Evolutionary conservation across 92 coral and sea anemone genomes (phyloP).

Genomic region (Zoanthus sociatus): DNA sequence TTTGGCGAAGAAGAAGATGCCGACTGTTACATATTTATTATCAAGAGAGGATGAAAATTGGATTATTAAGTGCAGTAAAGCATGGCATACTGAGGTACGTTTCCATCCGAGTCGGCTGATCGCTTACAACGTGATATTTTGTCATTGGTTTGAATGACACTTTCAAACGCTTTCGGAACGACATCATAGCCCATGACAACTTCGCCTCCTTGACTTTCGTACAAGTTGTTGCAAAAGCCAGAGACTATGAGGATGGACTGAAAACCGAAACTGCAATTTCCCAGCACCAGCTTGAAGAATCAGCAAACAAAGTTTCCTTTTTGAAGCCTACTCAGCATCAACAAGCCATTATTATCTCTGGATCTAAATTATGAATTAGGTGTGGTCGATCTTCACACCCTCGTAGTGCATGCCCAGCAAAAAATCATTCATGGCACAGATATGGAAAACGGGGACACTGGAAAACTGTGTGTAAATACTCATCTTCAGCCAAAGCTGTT

Average conservation of each 20-base stretch:
- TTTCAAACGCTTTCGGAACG: neutral
- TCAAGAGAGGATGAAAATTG: too few species aligned
- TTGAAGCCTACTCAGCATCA: neutral
- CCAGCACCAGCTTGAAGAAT: too few species aligned
- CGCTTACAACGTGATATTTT: conserved; percentile 66
- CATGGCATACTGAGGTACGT: conserved; percentile 64
- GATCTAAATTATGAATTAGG: neutral
- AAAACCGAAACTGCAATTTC: neutral
- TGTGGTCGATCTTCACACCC: conserved; percentile 32
- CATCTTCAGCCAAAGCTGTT: conserved; percentile 41
- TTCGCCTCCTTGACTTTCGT: too few species aligned
- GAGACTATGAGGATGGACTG: too few species aligned
- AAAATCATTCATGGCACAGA: conserved; percentile 55
- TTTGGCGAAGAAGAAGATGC: too few species aligned
- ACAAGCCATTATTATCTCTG: neutral
- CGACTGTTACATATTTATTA: too few species aligned
- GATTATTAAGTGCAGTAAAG: too few species aligned
- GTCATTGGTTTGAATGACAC: conserved; percentile 73
- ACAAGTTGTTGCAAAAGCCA: too few species aligned
- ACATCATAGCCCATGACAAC: too few species aligned
- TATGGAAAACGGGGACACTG: conserved; percentile 73
- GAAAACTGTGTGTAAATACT: conserved; percentile 50
- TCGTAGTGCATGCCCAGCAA: conserved; percentile 63
- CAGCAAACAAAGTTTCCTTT: too few species aligned
- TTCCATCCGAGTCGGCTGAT: conserved; percentile 54